Percentiles rank a stretch among this genome's conserved stretches.
These are phyloP conservation scores for Streblospio benedicti DNA, from an alignment of 1,140 invertebrate species.

Conservation along the genomic window DNA sequence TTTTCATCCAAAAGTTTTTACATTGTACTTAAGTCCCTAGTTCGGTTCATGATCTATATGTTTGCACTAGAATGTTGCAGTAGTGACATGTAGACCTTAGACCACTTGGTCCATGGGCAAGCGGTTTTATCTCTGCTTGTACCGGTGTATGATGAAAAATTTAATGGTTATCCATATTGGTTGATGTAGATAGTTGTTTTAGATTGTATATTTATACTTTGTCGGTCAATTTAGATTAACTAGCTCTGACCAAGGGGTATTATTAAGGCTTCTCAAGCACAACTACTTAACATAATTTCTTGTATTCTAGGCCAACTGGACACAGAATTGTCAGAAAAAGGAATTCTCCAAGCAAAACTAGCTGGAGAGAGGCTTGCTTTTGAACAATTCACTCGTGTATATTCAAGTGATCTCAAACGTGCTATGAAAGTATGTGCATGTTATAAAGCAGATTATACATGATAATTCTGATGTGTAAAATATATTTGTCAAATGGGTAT, in stretches of 20 bases:
- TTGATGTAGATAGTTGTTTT: not conserved
- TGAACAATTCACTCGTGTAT: conserved; percentile 41
- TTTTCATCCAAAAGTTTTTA: not conserved
- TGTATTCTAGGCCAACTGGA: conserved; percentile 38
- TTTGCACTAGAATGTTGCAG: no score
- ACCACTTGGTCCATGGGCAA: no score
- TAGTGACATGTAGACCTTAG: no score
- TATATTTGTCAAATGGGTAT: not conserved
- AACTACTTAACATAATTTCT: not conserved
- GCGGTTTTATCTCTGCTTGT: not conserved
- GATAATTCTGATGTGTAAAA: not conserved
- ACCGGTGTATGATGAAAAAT: not conserved
- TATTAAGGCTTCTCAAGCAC: not conserved
- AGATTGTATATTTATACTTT: not conserved
- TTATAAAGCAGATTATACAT: no score
- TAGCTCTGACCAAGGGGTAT: not conserved
- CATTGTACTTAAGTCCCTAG: no score
- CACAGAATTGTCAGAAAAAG: conserved; percentile 35
- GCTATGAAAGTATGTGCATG: conserved; percentile 27
- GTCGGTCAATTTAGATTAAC: not conserved
- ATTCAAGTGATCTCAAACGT: conserved; percentile 40
- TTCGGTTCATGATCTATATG: no score
- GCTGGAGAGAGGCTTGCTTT: conserved; percentile 34
- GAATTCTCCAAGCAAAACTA: conserved; percentile 34
- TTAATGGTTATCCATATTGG: not conserved